Evolutionary conservation across 2,113 vertebrate genomes (phyloP).

Genomic region (Deroptyus accipitrinus): DNA sequence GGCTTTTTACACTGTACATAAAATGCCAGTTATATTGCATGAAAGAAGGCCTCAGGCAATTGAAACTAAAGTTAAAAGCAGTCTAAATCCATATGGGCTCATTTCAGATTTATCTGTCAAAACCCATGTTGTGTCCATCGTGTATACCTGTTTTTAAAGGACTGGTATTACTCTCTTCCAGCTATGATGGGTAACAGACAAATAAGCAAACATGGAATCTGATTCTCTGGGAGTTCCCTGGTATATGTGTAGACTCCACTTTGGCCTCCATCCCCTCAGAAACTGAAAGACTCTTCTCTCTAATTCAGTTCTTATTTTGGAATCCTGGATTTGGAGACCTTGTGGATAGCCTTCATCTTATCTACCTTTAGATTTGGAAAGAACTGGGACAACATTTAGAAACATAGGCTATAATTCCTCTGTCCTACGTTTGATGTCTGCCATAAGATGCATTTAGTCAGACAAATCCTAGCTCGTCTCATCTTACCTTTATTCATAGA

Average conservation of each 20-base stretch:
- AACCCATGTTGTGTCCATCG: background rate
- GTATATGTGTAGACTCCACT: background rate
- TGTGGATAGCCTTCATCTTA: background rate
- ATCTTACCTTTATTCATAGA: background rate
- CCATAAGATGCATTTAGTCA: background rate
- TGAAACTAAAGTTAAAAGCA: background rate
- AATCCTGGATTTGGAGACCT: background rate
- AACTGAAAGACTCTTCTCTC: background rate
- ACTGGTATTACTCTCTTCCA: background rate
- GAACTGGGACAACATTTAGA: background rate
- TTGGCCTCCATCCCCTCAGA: background rate
- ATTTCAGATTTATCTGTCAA: background rate
- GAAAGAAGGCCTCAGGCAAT: background rate
- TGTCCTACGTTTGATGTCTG: background rate
- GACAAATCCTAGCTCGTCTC: background rate
- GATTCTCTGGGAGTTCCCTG: background rate
- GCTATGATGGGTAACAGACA: background rate
- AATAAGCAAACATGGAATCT: background rate
- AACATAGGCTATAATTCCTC: background rate
- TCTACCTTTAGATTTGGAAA: background rate
- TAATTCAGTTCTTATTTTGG: background rate
- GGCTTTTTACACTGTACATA: background rate
- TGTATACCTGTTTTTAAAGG: background rate
- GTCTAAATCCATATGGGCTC: background rate
- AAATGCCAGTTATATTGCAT: background rate